phyloP scores from a whole-genome alignment of 1,140 invertebrate genomes.

The Drosophila melanogaster region DNA sequence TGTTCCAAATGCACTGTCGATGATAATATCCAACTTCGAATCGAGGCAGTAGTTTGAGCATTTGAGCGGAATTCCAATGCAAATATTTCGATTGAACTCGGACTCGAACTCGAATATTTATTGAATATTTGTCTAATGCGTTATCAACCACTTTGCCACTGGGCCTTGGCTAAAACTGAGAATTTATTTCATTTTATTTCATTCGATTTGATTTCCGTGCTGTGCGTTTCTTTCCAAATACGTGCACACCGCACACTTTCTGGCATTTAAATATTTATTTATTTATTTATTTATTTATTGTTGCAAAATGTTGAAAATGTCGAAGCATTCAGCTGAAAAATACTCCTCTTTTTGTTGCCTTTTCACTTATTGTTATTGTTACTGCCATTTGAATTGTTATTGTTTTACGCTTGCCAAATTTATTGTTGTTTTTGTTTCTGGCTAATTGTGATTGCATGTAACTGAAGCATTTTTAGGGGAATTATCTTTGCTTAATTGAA shows the following conservation, averaged over 20 bases:
- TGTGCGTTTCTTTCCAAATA: neutral
- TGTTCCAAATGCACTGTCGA: neutral
- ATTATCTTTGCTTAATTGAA: conserved; percentile 72
- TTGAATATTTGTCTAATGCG: conserved; percentile 35
- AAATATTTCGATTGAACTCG: conserved; percentile 21
- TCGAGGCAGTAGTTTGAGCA: neutral
- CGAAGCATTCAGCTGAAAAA: conserved; percentile 42
- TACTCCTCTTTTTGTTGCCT: conserved; percentile 11
- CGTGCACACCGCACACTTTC: neutral
- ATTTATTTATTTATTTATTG: conserved; percentile 28
- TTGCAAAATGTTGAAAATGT: conserved; percentile 50
- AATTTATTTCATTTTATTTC: conserved; percentile 10
- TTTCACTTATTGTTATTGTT: conserved; percentile 25
- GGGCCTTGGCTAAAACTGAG: conserved; percentile 2
- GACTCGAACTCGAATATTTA: conserved; percentile 23
- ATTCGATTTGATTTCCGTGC: conserved; percentile 14
- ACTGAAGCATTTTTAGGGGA: conserved; percentile 54
- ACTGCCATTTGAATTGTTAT: conserved; percentile 29
- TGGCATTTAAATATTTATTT: conserved; percentile 26
- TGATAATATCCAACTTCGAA: neutral
- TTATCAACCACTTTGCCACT: conserved; percentile 18
- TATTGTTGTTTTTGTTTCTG: conserved; percentile 12
- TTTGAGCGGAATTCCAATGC: conserved; percentile 21
- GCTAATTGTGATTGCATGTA: conserved; percentile 74
- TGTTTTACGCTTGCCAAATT: conserved; percentile 8